Conservation (phyloP, 2,888 invertebrate species). For the Cheilosia impressa region DNA sequence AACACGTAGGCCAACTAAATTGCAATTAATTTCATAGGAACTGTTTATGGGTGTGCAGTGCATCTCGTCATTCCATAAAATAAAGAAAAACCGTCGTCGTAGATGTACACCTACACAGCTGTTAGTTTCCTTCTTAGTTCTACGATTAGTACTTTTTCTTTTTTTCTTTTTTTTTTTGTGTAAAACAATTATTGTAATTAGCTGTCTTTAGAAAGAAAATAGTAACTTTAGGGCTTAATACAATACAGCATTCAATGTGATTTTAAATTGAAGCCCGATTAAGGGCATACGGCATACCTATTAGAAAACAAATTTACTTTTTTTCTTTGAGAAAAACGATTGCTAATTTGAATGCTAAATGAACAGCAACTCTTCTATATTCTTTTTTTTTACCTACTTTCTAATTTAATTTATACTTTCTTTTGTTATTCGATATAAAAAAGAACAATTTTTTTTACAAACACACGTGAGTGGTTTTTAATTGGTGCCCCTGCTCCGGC, state of each 20-base stretch:
- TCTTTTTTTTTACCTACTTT: slow-evolving; percentile 34
- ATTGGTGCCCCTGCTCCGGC: neutral
- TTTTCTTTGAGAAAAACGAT: slow-evolving; percentile 45
- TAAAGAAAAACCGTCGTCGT: slow-evolving; percentile 40
- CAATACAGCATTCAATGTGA: slow-evolving; percentile 35
- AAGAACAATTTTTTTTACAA: slow-evolving; percentile 55
- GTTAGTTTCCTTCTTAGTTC: slow-evolving; percentile 15
- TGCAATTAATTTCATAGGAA: slow-evolving; percentile 4
- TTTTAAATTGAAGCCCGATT: slow-evolving; percentile 13
- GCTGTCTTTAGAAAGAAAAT: slow-evolving; percentile 22
- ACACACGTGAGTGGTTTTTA: slow-evolving; percentile 7
- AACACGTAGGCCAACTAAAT: slow-evolving; percentile 22
- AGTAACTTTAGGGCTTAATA: slow-evolving; percentile 32
- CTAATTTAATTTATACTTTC: slow-evolving; percentile 69
- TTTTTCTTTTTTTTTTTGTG: slow-evolving; percentile 28
- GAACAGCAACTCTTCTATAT: slow-evolving; percentile 24
- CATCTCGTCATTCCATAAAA: slow-evolving; percentile 68
- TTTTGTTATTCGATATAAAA: slow-evolving; percentile 70
- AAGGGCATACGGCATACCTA: neutral
- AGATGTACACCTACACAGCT: slow-evolving; percentile 49
- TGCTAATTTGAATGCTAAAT: slow-evolving; percentile 62
- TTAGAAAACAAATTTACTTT: slow-evolving; percentile 28
- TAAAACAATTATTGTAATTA: slow-evolving; percentile 65
- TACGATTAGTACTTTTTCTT: slow-evolving; percentile 9
- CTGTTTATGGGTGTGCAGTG: slow-evolving; percentile 53